Evolutionary conservation across 2,888 invertebrate species (phyloP).

Genomic region (Cephonodes hylas): DNA sequence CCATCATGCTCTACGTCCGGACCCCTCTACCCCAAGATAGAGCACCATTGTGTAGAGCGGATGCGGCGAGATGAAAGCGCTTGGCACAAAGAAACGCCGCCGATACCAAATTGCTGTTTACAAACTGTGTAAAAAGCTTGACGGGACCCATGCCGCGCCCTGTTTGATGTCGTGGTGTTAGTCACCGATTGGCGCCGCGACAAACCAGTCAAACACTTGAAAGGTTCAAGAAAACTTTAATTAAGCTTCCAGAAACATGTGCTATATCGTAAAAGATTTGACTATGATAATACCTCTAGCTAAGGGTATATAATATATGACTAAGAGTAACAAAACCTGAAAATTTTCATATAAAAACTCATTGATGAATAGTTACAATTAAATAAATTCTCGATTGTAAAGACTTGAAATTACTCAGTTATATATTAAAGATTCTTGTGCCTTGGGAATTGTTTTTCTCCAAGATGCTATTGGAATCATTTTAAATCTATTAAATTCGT

Average conservation of each 20-base stretch:
- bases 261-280: too few relatives aligned
- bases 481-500: too few relatives aligned
- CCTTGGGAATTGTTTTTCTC: too few relatives aligned
- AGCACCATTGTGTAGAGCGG: conserved; percentile 64
- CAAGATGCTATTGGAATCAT: too few relatives aligned
- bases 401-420: too few relatives aligned
- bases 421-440: too few relatives aligned
- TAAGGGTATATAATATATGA: too few relatives aligned
- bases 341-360: too few relatives aligned
- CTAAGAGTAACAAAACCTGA: too few relatives aligned
- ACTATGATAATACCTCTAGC: too few relatives aligned
- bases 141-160: conserved; percentile 58
- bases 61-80: conserved; percentile 72
- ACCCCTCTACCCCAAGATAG: conserved; percentile 44
- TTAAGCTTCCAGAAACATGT: conserved; percentile 3
- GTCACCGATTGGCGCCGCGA: conserved; percentile 27
- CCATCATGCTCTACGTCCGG: conserved; percentile 14
- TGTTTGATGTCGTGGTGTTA: conserved; percentile 48
- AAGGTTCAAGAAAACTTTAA: not conserved
- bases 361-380: too few relatives aligned
- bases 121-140: conserved; percentile 60
- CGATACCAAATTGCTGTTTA: conserved; percentile 65
- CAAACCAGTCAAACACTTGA: conserved; percentile 3
- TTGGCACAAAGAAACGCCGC: conserved; percentile 40
- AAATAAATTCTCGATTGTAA: too few relatives aligned